Evolutionary conservation across 1,140 invertebrate species (phyloP), one percentile per base, ranked within the genome.

Genomic region (Macrobrachium nipponense): DNA sequence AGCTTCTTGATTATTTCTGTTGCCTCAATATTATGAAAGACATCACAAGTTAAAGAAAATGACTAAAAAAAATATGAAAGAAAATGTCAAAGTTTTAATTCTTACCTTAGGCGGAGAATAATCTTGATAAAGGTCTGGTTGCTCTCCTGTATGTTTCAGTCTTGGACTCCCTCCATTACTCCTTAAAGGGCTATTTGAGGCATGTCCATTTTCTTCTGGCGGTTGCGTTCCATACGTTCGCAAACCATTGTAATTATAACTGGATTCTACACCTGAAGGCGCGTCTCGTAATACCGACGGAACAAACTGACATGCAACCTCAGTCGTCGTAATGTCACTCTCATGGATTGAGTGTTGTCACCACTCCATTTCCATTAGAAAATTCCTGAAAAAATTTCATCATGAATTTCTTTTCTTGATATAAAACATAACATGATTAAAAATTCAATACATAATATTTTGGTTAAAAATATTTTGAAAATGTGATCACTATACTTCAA

Each of bases 301-400:
- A 23, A 88, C 87, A 80, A 88, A 88, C 43, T 88, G 77, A 36
- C 82, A 88, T 36, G 81, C 78, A 43, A 82, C 82, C 18, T 84
- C 70, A 20, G 68, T 76, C 58, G 77, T 68, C 0, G 72, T 70
- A 10, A 59, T 44, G 6, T 79, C 80, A 10, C 23, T 44, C 2
- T 70, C 73, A 17, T 59, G n/a, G 76, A 70, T 76, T n/a, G 76
- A 78, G 58, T 70, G 64, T 70, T 80, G n/a, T 75, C 76, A 20
- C 68, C 77, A 11, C 36, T 18, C 27, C 23, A 44, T 84, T 78
- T 11, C 82, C 75, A 66, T 84, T 59, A 11, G 77, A 12, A 20
- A 59, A 14, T 36, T 68, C 86, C 61, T 60, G 58, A 6, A 64
- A 75, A 83, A 83, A 79, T 20, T 87, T 60, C 86, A 78, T 43